A percentile compares a stretch with the other conserved stretches of the same genome.
phyloP scores from a whole-genome alignment of 2,797 vertebrate genomes.

The Anas flavirostris region DNA sequence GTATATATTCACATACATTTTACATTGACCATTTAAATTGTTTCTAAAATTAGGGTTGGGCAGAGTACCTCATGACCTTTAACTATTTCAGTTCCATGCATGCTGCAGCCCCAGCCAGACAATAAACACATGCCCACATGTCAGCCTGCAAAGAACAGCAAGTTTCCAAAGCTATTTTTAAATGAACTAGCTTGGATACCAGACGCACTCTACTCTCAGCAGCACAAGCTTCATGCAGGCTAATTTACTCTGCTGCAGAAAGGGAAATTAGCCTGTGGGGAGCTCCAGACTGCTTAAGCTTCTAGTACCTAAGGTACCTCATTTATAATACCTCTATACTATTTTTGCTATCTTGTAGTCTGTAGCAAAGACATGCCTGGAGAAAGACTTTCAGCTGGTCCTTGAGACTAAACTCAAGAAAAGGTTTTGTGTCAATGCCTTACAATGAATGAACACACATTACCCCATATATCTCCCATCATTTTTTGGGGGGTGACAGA shows the following conservation, averaged over 20 bases:
- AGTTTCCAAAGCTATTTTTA: slow-evolving; percentile 35
- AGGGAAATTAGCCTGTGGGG: neutral
- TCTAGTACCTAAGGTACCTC: neutral
- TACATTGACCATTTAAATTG: neutral
- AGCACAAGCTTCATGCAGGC: neutral
- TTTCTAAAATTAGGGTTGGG: neutral
- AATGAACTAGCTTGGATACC: neutral
- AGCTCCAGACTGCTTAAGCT: neutral
- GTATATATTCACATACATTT: neutral
- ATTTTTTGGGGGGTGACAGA: neutral
- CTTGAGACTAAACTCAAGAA: neutral
- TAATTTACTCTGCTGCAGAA: slow-evolving; percentile 22
- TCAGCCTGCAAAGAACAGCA: neutral
- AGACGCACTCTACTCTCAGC: neutral
- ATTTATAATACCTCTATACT: neutral
- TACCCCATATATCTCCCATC: neutral
- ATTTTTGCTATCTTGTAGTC: neutral
- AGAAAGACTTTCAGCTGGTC: neutral
- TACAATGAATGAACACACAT: neutral
- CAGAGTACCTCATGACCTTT: neutral
- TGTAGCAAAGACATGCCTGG: neutral
- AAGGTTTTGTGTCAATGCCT: neutral
- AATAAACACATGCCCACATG: neutral
- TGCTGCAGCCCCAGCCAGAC: neutral
- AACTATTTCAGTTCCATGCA: neutral